Percentiles rank a stretch among this genome's conserved stretches.
Conservation (phyloP, 2,888 invertebrate genomes). For the Brachyptera putata region DNA sequence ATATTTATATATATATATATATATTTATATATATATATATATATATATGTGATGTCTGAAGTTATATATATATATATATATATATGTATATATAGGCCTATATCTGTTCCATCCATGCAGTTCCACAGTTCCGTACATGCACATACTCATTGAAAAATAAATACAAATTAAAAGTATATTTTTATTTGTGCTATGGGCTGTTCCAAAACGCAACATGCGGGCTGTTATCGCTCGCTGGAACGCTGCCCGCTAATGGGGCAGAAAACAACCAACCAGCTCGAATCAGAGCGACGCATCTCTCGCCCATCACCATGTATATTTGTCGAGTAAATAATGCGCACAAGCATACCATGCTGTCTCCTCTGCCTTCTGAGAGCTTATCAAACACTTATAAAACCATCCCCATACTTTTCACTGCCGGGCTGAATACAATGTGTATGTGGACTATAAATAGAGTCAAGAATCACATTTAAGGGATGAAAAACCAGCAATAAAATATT, state of each 20-base stretch:
- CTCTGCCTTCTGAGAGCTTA: neutral
- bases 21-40: no score
- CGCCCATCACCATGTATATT: constrained; percentile 10
- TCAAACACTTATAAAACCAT: neutral
- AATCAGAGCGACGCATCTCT: neutral
- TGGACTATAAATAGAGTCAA: neutral
- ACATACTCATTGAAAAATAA: no score
- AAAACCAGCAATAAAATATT: neutral
- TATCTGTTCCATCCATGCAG: no score
- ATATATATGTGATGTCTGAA: no score
- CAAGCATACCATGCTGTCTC: neutral
- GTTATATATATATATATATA: no score
- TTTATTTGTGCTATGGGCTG: no score
- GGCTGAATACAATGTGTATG: neutral
- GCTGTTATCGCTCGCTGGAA: neutral
- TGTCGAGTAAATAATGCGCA: constrained; percentile 10
- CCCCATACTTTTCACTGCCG: neutral
- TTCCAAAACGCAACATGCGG: neutral
- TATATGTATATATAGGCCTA: no score
- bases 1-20: no score
- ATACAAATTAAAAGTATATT: no score
- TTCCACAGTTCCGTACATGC: no score
- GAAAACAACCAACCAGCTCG: neutral
- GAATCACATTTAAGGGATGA: neutral
- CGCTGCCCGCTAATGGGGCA: neutral